Evolutionary conservation across 2,797 vertebrate species (phyloP).

Genomic region (Sebastes oblongus): DNA sequence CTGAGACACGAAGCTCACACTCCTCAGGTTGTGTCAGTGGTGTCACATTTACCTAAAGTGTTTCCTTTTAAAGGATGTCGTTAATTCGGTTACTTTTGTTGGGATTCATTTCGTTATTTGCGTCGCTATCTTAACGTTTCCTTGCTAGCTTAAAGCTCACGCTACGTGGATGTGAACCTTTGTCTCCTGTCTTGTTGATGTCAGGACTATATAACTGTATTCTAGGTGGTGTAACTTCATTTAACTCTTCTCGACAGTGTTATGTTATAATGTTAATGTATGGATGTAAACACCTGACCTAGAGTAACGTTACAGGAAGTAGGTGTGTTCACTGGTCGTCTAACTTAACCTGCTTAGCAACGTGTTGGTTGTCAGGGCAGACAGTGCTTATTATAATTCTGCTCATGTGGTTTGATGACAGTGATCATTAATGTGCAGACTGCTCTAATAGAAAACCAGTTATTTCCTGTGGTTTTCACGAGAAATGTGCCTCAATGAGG

Average conservation of each 20-base stretch:
- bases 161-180: too few relatives aligned
- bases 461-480: neutral
- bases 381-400: neutral
- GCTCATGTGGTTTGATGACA: neutral
- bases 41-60: neutral
- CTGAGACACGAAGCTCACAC: neutral
- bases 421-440: neutral
- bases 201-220: neutral
- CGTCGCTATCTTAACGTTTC: neutral
- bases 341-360: neutral
- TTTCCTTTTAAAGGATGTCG: accelerated
- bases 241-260: neutral
- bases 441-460: neutral
- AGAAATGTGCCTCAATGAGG: neutral
- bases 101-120: neutral
- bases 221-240: neutral
- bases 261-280: neutral
- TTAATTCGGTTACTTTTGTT: neutral
- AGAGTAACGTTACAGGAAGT: neutral
- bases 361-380: neutral
- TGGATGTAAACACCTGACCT: slow-evolving; percentile 1
- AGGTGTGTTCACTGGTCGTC: slow-evolving; percentile 14
- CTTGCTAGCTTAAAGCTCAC: neutral
- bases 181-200: neutral
- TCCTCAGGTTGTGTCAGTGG: neutral